A percentile compares a stretch with the other conserved stretches of the same genome.
These are phyloP conservation scores for Ethmia dodecea DNA, from an alignment of 2,888 invertebrate species.

Conservation along the genomic window DNA sequence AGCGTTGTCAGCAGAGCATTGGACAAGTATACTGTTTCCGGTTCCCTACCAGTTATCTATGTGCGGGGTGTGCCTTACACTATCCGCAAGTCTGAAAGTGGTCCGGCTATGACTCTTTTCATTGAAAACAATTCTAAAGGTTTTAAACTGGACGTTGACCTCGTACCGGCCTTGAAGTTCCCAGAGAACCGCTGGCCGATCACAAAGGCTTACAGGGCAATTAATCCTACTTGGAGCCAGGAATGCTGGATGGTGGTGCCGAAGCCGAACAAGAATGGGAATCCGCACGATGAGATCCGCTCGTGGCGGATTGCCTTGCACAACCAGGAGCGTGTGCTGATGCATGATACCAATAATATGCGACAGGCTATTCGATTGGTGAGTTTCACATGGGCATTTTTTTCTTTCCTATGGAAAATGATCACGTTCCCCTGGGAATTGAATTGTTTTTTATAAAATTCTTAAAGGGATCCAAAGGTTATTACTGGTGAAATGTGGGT, in stretches of 20 bases:
- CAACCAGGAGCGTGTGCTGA: conserved; percentile 65
- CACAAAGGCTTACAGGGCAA: conserved; percentile 25
- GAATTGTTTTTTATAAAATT: too few relatives aligned
- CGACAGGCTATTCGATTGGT: conserved; percentile 59
- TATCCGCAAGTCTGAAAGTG: conserved; percentile 42
- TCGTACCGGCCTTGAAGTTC: conserved; percentile 73
- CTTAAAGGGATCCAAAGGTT: too few relatives aligned
- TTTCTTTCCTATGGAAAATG: too few relatives aligned
- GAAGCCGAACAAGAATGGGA: conserved; percentile 44
- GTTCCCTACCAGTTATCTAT: conserved; percentile 14
- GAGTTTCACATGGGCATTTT: conserved; percentile 24
- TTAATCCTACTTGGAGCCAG: conserved; percentile 24
- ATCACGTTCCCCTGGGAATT: too few relatives aligned
- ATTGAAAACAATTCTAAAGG: conserved; percentile 34
- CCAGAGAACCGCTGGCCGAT: conserved; percentile 57
- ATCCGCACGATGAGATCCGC: conserved; percentile 27
- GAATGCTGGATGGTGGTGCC: conserved; percentile 70
- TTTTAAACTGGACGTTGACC: conserved; percentile 63
- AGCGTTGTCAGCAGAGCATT: conserved; percentile 56
- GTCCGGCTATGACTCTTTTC: conserved; percentile 75
- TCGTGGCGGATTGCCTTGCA: conserved; percentile 76
- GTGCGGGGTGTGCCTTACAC: conserved; percentile 55
- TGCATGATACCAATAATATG: conserved; percentile 50
- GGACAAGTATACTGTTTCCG: conserved; percentile 31
- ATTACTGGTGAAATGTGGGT: too few relatives aligned